A percentile compares a stretch with the other conserved stretches of the same genome.
phyloP scores from a whole-genome alignment of 2,113 vertebrate genomes.

The Gopherus evgoodei region DNA sequence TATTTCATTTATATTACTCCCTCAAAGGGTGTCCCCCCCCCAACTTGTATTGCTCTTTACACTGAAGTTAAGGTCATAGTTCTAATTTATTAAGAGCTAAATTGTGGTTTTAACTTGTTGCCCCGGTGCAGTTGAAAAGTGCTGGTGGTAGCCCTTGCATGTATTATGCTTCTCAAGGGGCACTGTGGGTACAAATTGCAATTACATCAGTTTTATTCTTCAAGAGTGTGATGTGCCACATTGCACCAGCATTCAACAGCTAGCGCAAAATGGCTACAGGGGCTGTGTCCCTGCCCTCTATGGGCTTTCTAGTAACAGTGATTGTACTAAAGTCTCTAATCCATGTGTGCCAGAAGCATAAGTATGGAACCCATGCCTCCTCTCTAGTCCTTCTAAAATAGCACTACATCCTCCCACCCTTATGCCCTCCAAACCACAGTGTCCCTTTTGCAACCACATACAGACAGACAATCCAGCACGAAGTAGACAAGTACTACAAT shows the following conservation, averaged over 20 bases:
- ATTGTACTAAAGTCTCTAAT: no score
- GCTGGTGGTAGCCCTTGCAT: background rate
- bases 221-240: no score
- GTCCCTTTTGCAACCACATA: background rate
- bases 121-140: background rate
- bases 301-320: no score
- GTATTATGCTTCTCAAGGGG: background rate
- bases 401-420: no score
- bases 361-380: no score
- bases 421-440: background rate
- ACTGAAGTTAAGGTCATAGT: background rate
- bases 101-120: background rate
- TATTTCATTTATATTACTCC: background rate
- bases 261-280: no score
- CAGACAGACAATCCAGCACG: background rate
- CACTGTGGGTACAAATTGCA: background rate
- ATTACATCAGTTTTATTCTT: no score
- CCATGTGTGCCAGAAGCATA: no score
- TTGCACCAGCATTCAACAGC: no score
- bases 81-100: fast-evolving
- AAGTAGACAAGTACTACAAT: background rate
- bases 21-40: background rate
- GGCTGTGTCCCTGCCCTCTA: no score
- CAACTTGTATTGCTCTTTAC: background rate
- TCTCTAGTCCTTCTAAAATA: background rate